Evolutionary conservation across 1,140 invertebrate species (phyloP).

Genomic region (Carposina sasakii): DNA sequence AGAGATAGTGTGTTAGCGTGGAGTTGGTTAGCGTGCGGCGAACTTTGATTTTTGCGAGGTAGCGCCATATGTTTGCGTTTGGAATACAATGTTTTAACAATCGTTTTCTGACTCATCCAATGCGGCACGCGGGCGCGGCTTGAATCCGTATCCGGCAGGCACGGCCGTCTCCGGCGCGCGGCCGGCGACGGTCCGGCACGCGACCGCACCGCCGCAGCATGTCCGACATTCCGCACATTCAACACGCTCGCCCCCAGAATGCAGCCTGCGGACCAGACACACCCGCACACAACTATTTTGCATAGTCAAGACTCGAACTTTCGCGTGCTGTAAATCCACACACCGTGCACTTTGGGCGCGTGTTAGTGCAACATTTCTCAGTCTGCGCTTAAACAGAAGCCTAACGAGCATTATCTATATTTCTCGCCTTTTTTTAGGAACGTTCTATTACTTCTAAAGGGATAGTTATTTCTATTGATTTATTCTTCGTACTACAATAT

Average conservation of each 20-base stretch:
- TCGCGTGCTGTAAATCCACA: too few species aligned
- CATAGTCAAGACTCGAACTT: too few species aligned
- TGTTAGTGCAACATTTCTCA: too few species aligned
- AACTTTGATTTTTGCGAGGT: conserved; percentile 39
- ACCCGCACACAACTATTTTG: conserved; percentile 55
- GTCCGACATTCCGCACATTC: conserved; percentile 57
- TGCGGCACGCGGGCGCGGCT: conserved; percentile 40
- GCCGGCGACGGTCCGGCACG: conserved; percentile 3
- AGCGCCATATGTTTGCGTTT: conserved; percentile 22
- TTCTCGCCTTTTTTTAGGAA: too few species aligned
- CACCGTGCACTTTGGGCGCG: too few species aligned
- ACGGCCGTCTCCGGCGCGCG: conserved; percentile 7
- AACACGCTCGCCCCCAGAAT: conserved; percentile 63
- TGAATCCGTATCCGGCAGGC: neutral
- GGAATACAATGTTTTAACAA: conserved; percentile 38
- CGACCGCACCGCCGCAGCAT: conserved; percentile 31
- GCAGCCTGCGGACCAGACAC: conserved; percentile 50
- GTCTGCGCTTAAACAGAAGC: too few species aligned
- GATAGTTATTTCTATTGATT: too few species aligned
- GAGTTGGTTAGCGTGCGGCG: conserved; percentile 57
- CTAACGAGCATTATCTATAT: too few species aligned
- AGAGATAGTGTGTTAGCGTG: conserved; percentile 63
- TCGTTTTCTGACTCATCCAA: conserved; percentile 66
- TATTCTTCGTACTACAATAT: too few species aligned
- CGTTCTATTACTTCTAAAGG: too few species aligned